Conservation (phyloP, 2,113 vertebrate species). For the Progne subis region DNA sequence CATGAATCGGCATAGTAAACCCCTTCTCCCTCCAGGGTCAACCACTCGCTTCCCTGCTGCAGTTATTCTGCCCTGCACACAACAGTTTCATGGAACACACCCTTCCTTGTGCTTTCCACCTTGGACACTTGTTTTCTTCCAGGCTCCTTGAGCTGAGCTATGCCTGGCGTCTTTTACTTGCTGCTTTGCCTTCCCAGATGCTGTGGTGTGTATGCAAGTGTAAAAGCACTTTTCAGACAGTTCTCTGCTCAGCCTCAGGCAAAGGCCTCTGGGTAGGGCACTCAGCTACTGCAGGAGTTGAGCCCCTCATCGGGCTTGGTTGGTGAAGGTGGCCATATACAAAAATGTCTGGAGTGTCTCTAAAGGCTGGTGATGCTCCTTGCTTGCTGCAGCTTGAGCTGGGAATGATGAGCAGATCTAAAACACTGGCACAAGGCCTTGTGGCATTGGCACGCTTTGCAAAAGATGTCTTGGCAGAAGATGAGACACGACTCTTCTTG, state of each 20-base stretch:
- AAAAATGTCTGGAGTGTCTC: background rate
- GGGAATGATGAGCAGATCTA: background rate
- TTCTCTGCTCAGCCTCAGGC: background rate
- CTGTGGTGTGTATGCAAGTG: background rate
- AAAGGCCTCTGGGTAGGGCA: background rate
- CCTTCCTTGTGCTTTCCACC: background rate
- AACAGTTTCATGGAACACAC: background rate
- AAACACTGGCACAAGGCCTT: background rate
- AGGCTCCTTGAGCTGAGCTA: background rate
- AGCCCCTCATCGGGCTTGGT: background rate
- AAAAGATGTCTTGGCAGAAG: background rate
- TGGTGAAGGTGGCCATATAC: background rate
- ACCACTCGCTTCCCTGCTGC: background rate
- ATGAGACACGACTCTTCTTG: background rate
- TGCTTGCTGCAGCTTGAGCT: conserved; percentile 34
- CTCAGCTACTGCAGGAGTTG: background rate
- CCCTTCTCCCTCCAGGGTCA: background rate
- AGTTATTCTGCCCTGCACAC: background rate
- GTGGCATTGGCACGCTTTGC: background rate
- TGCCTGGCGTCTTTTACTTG: background rate
- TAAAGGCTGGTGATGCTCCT: background rate
- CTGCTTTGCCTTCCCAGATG: background rate
- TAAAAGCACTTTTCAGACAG: background rate
- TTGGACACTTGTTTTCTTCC: background rate
- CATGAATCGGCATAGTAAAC: background rate